These are phyloP conservation scores for Miniopterus natalensis DNA, from an alignment of 2,113 vertebrate species.

Conservation along the genomic window DNA sequence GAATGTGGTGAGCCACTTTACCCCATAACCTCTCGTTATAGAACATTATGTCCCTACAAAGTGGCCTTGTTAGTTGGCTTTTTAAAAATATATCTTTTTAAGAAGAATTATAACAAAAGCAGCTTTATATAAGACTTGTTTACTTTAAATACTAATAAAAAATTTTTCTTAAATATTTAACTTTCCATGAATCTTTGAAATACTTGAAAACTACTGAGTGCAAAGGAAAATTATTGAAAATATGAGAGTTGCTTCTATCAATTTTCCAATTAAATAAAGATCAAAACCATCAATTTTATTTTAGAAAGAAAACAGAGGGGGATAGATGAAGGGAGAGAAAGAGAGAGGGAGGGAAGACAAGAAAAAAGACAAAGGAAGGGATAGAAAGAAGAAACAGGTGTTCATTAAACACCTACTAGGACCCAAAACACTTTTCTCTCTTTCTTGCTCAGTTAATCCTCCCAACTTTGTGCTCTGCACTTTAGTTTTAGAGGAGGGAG, in stretches of 20 bases:
- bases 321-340: background rate
- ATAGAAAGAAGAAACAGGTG: background rate
- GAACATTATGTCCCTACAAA: slow-evolving; percentile 29
- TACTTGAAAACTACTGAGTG: background rate
- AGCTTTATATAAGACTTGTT: background rate
- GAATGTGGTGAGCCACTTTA: slow-evolving; percentile 59
- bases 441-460: background rate
- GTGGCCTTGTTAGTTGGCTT: background rate
- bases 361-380: background rate
- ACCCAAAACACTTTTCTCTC: background rate
- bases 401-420: background rate
- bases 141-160: background rate
- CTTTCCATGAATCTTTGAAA: background rate
- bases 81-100: background rate
- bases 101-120: slow-evolving; percentile 14
- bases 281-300: background rate
- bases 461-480: background rate
- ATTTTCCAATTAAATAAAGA: background rate
- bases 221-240: background rate
- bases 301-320: background rate
- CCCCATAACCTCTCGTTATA: background rate
- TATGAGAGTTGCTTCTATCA: background rate
- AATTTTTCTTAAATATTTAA: background rate
- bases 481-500: slow-evolving; percentile 47
- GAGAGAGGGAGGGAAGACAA: background rate